Evolutionary conservation across 2,888 invertebrate genomes (phyloP).

Genomic region (Archips xylosteana): DNA sequence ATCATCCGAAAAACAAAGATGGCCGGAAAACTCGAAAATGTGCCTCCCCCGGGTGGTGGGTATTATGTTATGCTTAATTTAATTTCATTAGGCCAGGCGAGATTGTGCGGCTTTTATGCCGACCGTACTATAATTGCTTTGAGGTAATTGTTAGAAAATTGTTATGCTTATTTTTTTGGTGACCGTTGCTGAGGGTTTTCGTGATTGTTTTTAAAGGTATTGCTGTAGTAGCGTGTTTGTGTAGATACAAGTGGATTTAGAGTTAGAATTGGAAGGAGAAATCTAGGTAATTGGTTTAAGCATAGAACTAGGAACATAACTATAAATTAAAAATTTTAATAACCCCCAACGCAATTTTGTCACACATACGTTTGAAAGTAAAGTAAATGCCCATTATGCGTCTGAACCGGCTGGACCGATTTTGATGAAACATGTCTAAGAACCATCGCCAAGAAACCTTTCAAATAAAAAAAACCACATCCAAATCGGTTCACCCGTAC

Average conservation of each 20-base stretch:
- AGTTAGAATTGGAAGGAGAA: neutral
- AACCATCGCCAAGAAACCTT: too few relatives aligned
- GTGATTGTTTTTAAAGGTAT: neutral
- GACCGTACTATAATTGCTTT: constrained; percentile 55
- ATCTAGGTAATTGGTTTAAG: neutral
- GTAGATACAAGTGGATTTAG: neutral
- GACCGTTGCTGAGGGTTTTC: constrained; percentile 14
- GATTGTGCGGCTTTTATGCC: constrained; percentile 63
- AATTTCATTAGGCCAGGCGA: constrained; percentile 76
- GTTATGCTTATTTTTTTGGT: constrained; percentile 39
- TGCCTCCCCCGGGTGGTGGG: constrained; percentile 52
- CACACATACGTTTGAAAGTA: too few relatives aligned
- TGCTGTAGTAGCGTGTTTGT: neutral
- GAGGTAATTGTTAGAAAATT: constrained; percentile 47
- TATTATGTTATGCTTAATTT: constrained; percentile 80
- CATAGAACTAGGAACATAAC: too few relatives aligned
- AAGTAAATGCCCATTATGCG: too few relatives aligned
- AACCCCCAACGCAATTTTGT: too few relatives aligned
- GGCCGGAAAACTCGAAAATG: constrained; percentile 51
- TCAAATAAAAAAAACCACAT: too few relatives aligned
- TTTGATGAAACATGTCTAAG: too few relatives aligned
- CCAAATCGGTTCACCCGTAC: too few relatives aligned
- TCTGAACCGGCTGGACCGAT: too few relatives aligned
- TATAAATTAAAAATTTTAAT: too few relatives aligned
- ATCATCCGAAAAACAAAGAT: constrained; percentile 72